Base-by-base conservation (phyloP, 2,888 invertebrate species). In the Lissocephala sabroskyi region DNA sequence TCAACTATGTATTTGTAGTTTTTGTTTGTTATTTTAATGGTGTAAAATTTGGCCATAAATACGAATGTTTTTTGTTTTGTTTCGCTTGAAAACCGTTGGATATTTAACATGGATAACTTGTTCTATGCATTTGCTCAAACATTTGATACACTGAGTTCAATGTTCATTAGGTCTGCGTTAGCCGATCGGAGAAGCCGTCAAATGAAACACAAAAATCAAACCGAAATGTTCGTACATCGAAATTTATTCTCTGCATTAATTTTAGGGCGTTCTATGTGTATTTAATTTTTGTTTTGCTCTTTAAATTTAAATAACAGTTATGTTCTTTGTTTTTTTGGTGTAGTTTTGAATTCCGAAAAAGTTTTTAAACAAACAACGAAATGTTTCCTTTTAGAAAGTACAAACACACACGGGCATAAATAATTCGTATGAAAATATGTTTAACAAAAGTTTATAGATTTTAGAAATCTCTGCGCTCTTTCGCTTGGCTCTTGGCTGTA, bases 31-130 rank as follows among this genome's bases (percentile, higher is more conserved):
- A 45, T 50, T 56, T 52, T 51, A 10, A 45, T 51, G 23, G 54
- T 77, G 71, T 77, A 71, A 77, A 71, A 74, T 77, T 71, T 71
- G 71, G 71, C 71, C 75, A 49, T 74, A 64, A 74, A 64, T 74
- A 62, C 62, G 49, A 76, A n/a, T n/a, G n/a, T n/a, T n/a, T n/a
- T n/a, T n/a, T n/a, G n/a, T n/a, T n/a, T n/a, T n/a, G n/a, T 68
- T 59, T 65, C 70, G 62, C 47, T n/a, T 71, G 71, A 71, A 71
- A 71, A 71, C 71, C 71, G 52, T 74, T 70, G 63, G 71, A 77
- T 35, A 23, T 74, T n/a, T 70, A 70, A 70, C 56, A 65, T 56
- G 61, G 50, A 42, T 23, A 42, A 45, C 19, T 45, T 44, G 23
- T n/a, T 41, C 40, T 49, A n/a, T n/a, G n/a, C n/a, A n/a, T n/a